Evolutionary conservation across 53 echinoderm and acorn worm species (phyloP).

Genomic region (Antedon mediterranea): DNA sequence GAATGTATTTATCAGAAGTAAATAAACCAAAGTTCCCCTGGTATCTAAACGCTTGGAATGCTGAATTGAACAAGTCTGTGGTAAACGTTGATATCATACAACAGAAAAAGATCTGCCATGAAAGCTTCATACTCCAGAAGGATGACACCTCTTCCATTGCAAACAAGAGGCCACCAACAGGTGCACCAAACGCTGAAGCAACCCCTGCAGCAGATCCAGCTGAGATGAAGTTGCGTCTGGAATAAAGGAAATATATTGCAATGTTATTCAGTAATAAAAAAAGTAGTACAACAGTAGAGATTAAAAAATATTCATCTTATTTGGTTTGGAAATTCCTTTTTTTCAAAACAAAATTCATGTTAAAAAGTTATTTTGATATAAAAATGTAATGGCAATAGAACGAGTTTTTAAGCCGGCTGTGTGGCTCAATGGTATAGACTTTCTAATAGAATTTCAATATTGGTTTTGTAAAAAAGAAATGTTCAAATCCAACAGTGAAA

Average conservation of each 20-base stretch:
- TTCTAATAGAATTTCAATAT: too few relatives aligned
- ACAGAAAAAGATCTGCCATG: constrained; percentile 95
- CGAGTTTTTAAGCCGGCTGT: too few relatives aligned
- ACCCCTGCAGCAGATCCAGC: constrained; percentile 96
- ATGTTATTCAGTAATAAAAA: too few relatives aligned
- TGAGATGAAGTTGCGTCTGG: constrained; percentile 92
- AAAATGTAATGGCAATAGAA: too few relatives aligned
- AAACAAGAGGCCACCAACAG: constrained; percentile 92
- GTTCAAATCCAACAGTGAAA: too few relatives aligned
- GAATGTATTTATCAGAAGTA: constrained; percentile 75
- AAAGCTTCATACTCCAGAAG: constrained; percentile 96
- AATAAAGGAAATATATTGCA: not conserved
- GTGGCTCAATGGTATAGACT: too few relatives aligned
- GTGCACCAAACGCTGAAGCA: constrained; percentile 96
- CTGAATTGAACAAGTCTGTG: constrained; percentile 98
- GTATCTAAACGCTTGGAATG: constrained; percentile 81
- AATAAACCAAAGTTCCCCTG: constrained; percentile 87
- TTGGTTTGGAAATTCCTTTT: too few relatives aligned
- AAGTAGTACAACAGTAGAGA: too few relatives aligned
- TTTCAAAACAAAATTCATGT: too few relatives aligned
- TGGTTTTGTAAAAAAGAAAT: too few relatives aligned
- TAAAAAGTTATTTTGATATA: too few relatives aligned
- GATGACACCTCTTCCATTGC: constrained; percentile 99
- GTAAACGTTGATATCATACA: constrained; percentile 99
- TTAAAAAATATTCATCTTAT: too few relatives aligned